Percentiles rank a stretch among this genome's conserved stretches.
These are phyloP conservation scores for Drosophila merina DNA, from an alignment of 2,888 invertebrate genomes.

Conservation along the genomic window DNA sequence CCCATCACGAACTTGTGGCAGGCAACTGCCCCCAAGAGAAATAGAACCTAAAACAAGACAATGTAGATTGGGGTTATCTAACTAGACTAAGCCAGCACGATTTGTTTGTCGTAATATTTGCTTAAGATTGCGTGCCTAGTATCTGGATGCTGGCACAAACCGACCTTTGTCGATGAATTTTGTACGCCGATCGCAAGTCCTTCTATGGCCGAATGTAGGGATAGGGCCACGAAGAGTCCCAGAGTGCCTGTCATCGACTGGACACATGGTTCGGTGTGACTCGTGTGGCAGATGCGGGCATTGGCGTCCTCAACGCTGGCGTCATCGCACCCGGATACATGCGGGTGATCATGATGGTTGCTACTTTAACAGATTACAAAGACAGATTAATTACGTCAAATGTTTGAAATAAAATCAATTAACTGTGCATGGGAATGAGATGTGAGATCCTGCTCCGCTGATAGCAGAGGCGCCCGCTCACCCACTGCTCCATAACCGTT, in stretches of 20 bases:
- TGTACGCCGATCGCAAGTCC: conserved; percentile 93
- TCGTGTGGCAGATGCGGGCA: conserved; percentile 86
- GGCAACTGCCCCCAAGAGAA: conserved; percentile 88
- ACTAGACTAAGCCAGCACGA: conserved; percentile 48
- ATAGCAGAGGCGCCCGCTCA: conserved; percentile 58
- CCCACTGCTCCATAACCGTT: conserved; percentile 70
- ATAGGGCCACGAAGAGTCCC: conserved; percentile 89
- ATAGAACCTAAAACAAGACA: conserved; percentile 86
- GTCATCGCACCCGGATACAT: conserved; percentile 61
- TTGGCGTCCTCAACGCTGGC: conserved; percentile 75
- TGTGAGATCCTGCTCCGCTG: conserved; percentile 5
- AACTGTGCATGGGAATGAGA: conserved; percentile 21
- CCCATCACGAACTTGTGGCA: conserved; percentile 93
- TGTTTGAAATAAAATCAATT: conserved; percentile 4
- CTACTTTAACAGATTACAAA: conserved; percentile 16
- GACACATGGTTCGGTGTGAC: conserved; percentile 87
- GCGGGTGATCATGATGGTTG: conserved; percentile 40
- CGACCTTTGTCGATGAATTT: conserved; percentile 86
- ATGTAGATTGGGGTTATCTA: conserved; percentile 27
- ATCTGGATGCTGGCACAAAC: conserved; percentile 26
- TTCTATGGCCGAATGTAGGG: conserved; percentile 91
- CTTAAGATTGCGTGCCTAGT: conserved; percentile 39
- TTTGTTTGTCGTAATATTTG: conserved; percentile 55
- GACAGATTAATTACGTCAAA: not conserved
- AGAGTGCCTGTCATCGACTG: conserved; percentile 87